A percentile compares a stretch with the other conserved stretches of the same genome.
Evolutionary conservation across 1,140 invertebrate genomes (phyloP).

Genomic region (Bombus sibiricus): DNA sequence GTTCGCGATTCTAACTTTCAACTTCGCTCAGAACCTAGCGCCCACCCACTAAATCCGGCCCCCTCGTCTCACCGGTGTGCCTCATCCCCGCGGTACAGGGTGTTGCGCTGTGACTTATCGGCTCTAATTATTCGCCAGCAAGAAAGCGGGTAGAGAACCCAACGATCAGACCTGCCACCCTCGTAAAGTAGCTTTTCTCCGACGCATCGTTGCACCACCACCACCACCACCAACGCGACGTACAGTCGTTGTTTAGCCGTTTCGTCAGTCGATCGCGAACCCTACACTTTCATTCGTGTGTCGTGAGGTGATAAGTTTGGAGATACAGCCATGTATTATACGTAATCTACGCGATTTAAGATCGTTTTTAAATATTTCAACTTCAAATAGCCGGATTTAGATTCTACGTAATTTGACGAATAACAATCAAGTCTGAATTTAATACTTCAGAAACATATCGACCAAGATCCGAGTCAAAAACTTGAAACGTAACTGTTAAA

Average conservation of each 20-base stretch:
- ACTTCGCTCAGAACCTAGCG: slow-evolving; percentile 55
- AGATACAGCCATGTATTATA: background rate
- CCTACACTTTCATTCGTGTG: background rate
- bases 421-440: background rate
- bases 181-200: slow-evolving; percentile 76
- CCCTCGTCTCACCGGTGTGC: slow-evolving; percentile 42
- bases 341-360: too few relatives aligned
- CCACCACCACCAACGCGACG: slow-evolving; percentile 9
- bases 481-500: background rate
- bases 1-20: slow-evolving; percentile 73
- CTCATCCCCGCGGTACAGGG: slow-evolving; percentile 70
- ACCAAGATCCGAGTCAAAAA: background rate
- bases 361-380: too few relatives aligned
- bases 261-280: slow-evolving; percentile 11
- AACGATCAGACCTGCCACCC: slow-evolving; percentile 74
- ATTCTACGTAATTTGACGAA: background rate
- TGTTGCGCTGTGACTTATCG: slow-evolving; percentile 81
- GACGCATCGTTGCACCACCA: slow-evolving; percentile 60
- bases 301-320: slow-evolving; percentile 34
- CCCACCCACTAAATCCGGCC: slow-evolving; percentile 46
- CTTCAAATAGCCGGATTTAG: background rate
- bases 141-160: slow-evolving; percentile 75
- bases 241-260: slow-evolving; percentile 29
- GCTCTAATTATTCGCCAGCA: slow-evolving; percentile 80
- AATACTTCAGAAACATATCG: background rate